phyloP scores from a whole-genome alignment of 2,113 vertebrate genomes.

The Gymnogyps californianus region DNA sequence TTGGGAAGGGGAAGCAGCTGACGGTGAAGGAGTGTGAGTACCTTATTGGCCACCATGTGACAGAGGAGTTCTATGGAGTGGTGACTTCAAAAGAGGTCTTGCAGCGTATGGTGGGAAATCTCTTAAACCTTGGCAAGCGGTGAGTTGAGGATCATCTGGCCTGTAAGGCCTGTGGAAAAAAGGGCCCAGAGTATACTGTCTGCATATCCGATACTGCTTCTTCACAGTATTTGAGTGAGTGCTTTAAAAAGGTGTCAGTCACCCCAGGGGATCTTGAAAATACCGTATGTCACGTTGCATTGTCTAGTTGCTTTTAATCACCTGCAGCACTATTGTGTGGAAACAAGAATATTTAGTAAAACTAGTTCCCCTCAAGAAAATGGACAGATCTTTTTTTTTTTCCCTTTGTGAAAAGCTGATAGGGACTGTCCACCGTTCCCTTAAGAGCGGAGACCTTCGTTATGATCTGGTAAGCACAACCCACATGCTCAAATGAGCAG shows the following conservation, averaged over 20 bases:
- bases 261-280: neutral
- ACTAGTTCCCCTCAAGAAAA: neutral
- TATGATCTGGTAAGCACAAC: neutral
- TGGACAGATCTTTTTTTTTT: neutral
- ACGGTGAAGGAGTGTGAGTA: slow-evolving; percentile 95
- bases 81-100: slow-evolving; percentile 91
- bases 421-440: neutral
- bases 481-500: neutral
- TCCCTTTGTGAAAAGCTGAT: neutral
- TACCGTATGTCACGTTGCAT: fast-evolving
- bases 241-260: neutral
- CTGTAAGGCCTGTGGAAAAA: neutral
- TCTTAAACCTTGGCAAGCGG: slow-evolving; percentile 95
- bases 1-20: slow-evolving; percentile 92
- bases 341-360: neutral
- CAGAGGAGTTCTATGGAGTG: slow-evolving; percentile 90
- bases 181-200: fast-evolving
- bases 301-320: neutral
- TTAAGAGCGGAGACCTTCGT: neutral
- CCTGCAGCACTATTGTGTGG: neutral
- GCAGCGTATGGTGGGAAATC: slow-evolving; percentile 96
- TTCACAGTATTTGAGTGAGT: neutral
- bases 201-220: neutral
- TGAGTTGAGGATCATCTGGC: slow-evolving; percentile 60
- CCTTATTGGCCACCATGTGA: slow-evolving; percentile 93